Conservation (phyloP, 2,797 vertebrate genomes). For the Danio albolineatus region DNA sequence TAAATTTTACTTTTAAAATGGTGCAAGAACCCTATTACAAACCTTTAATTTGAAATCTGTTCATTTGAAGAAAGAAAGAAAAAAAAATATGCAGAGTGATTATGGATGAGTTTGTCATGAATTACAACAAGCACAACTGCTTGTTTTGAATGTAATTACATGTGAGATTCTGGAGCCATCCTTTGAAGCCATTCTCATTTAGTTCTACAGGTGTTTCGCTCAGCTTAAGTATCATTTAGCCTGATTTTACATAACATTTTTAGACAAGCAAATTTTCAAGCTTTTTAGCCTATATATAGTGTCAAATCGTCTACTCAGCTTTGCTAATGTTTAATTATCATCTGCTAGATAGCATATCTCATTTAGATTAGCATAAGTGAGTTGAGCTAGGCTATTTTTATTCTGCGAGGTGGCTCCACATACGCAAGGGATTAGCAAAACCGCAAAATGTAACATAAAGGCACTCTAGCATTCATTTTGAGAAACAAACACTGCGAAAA, state of each 20-base stretch:
- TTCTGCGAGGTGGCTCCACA: slow-evolving; percentile 5
- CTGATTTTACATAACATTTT: neutral
- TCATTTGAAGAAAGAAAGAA: too few relatives aligned
- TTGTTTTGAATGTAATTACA: too few relatives aligned
- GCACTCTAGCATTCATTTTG: slow-evolving; percentile 24
- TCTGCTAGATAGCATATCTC: slow-evolving; percentile 30
- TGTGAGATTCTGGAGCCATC: neutral
- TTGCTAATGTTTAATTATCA: slow-evolving; percentile 21
- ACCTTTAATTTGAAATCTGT: too few relatives aligned
- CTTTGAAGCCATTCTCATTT: neutral
- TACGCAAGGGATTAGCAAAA: slow-evolving; percentile 35
- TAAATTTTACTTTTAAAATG: too few relatives aligned
- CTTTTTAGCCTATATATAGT: slow-evolving; percentile 1
- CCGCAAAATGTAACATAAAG: slow-evolving; percentile 40
- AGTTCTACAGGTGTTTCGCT: neutral
- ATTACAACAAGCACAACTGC: too few relatives aligned
- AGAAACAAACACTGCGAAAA: slow-evolving; percentile 38
- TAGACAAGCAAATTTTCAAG: neutral
- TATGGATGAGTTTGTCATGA: too few relatives aligned
- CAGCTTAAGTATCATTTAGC: neutral
- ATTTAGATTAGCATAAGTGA: slow-evolving; percentile 32
- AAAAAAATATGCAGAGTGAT: too few relatives aligned
- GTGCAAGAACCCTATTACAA: too few relatives aligned
- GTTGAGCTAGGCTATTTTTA: slow-evolving; percentile 39
- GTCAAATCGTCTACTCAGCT: slow-evolving; percentile 18